phyloP scores from a whole-genome alignment of 2,888 invertebrate genomes.

The Agrotis clavis region DNA sequence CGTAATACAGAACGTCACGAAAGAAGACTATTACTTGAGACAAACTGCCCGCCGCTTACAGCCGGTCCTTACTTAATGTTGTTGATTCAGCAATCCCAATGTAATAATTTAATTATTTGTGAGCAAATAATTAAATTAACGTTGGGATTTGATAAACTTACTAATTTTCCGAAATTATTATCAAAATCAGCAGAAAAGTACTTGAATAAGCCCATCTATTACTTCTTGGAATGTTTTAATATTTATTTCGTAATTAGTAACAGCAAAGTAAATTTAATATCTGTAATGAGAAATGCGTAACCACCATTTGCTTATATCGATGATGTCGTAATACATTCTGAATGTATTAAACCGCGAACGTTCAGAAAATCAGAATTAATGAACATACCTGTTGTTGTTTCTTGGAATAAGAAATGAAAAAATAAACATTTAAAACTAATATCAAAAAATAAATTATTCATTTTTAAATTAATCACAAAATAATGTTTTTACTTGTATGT shows the following conservation, averaged over 20 bases:
- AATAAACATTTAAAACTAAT: background rate
- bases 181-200: background rate
- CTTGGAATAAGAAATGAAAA: background rate
- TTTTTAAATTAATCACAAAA: background rate
- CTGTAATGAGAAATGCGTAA: background rate
- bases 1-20: conserved; percentile 80
- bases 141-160: conserved; percentile 16
- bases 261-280: conserved; percentile 1
- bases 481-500: no score
- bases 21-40: conserved; percentile 78
- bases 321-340: background rate
- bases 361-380: conserved; percentile 8
- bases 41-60: conserved; percentile 70
- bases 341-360: conserved; percentile 1
- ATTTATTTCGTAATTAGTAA: background rate
- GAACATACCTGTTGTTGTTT: conserved; percentile 12
- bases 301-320: background rate
- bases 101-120: conserved; percentile 34
- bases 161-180: conserved; percentile 19
- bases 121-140: background rate
- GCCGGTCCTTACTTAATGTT: conserved; percentile 80
- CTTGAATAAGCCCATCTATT: background rate
- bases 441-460: background rate
- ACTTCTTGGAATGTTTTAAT: background rate
- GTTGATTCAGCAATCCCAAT: conserved; percentile 59